Percentiles rank a stretch among this genome's conserved stretches.
Evolutionary conservation across 2,888 invertebrate genomes (phyloP).

Genomic region (Petrolisthes cinctipes): DNA sequence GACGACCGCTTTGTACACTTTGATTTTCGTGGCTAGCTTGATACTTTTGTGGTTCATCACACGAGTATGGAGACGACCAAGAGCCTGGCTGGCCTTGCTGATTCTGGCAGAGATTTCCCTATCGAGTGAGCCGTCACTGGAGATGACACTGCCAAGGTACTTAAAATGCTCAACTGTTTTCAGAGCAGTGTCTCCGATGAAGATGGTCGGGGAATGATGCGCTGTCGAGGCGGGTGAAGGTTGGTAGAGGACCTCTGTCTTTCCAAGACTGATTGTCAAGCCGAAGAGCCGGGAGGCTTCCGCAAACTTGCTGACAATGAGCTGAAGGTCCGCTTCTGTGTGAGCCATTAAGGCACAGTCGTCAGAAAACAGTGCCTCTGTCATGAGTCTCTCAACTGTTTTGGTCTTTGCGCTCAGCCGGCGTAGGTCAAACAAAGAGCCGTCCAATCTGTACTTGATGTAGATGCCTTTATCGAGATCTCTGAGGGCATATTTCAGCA

Average conservation of each 20-base stretch:
- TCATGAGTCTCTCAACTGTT: background rate
- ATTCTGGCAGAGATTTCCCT: background rate
- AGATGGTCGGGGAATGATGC: background rate
- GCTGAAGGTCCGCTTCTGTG: background rate
- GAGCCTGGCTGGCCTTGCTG: background rate
- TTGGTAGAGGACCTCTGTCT: background rate
- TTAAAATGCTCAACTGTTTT: background rate
- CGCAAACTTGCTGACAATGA: background rate
- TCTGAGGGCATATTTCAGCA: background rate
- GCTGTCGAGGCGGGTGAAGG: background rate
- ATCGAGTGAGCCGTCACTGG: background rate
- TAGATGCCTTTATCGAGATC: background rate
- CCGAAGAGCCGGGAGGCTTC: background rate
- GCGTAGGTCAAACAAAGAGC: background rate
- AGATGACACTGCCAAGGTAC: background rate
- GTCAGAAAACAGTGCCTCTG: background rate
- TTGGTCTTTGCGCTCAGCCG: background rate
- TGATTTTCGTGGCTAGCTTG: too few species aligned
- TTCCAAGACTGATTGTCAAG: conserved; percentile 3
- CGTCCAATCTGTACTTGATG: background rate
- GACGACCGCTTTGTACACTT: too few species aligned
- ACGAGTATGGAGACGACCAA: background rate
- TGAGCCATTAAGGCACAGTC: conserved; percentile 9
- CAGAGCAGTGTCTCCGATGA: background rate
- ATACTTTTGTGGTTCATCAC: background rate